Evolutionary conservation across 2,113 vertebrate species (phyloP).

Genomic region (Heptranchias perlo): DNA sequence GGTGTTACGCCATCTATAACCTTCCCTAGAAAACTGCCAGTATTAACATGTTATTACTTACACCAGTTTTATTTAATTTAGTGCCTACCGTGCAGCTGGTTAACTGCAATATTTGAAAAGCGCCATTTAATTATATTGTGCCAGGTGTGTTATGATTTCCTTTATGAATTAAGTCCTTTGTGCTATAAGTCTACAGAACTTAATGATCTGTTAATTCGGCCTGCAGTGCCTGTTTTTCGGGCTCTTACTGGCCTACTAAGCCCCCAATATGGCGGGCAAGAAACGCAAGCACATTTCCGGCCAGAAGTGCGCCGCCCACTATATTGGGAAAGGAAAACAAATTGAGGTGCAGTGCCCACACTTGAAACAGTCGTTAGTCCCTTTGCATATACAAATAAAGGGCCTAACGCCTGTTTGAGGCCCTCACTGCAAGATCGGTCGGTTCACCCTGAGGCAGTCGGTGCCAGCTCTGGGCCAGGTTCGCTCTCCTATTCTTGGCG

Average conservation of each 20-base stretch:
- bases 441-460: not conserved
- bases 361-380: not conserved
- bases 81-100: not conserved
- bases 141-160: not conserved
- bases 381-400: not conserved
- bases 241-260: not conserved
- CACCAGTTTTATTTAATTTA: not conserved
- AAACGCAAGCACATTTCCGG: not conserved
- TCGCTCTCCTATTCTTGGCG: not conserved
- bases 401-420: not conserved
- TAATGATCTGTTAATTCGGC: not conserved
- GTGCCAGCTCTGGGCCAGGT: not conserved
- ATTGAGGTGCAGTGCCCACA: not conserved
- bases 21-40: not conserved
- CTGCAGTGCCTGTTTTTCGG: not conserved
- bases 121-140: not conserved
- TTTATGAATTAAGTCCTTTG: not conserved
- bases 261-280: not conserved
- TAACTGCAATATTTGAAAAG: not conserved
- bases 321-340: not conserved
- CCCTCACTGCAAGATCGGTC: not conserved
- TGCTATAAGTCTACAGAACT: not conserved
- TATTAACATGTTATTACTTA: not conserved
- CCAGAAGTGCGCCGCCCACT: not conserved
- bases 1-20: not conserved